Conservation (phyloP, 1,140 invertebrate genomes). For the Alviniconcha marisindica region DNA sequence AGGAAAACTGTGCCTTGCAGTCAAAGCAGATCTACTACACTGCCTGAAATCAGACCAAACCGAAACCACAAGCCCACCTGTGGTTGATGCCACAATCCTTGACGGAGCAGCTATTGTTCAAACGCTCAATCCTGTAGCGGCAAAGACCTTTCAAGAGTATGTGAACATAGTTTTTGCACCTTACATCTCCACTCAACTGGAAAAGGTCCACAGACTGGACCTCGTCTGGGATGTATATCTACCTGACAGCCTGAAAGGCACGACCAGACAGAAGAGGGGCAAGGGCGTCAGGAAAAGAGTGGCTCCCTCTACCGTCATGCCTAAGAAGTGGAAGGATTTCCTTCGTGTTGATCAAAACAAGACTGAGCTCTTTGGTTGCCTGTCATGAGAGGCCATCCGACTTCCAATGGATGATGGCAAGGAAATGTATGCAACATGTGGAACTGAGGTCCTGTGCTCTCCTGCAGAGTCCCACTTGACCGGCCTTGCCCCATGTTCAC, state of each 20-base stretch:
- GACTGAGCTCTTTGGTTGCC: background rate
- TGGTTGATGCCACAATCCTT: background rate
- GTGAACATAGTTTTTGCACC: background rate
- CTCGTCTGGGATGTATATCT: background rate
- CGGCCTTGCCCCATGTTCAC: background rate
- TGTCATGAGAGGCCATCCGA: background rate
- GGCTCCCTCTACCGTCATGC: background rate
- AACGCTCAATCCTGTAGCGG: background rate
- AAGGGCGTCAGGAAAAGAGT: background rate
- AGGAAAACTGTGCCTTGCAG: background rate
- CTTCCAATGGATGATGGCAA: background rate
- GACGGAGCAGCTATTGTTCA: conserved; percentile 4
- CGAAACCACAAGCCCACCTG: background rate
- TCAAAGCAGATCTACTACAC: background rate
- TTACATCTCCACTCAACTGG: background rate
- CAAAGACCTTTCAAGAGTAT: background rate
- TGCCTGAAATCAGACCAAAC: too few species aligned
- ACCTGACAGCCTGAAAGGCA: background rate
- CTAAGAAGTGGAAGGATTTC: background rate
- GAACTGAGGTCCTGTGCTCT: background rate
- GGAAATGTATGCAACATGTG: background rate
- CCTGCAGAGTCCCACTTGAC: background rate
- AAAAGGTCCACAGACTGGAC: background rate
- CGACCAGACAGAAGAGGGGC: background rate
- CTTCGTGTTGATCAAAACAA: background rate